Evolutionary conservation across 2,888 invertebrate genomes (phyloP).

Genomic region (Diaperis boleti): DNA sequence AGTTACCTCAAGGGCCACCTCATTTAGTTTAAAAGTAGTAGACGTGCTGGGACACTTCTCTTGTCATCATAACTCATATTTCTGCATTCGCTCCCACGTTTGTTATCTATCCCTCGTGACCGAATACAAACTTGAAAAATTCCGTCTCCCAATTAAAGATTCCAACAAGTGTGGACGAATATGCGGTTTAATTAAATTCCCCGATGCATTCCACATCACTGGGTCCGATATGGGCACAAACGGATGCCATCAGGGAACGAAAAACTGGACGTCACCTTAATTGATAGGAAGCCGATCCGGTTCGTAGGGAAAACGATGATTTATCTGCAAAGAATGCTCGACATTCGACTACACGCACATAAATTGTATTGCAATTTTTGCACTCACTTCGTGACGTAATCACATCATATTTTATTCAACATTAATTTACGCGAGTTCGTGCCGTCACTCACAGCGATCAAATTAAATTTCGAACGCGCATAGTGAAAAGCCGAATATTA

Average conservation of each 20-base stretch:
- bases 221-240: not conserved
- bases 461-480: not conserved
- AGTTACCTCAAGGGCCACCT: no score
- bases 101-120: no score
- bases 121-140: constrained; percentile 4
- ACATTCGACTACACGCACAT: no score
- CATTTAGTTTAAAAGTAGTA: no score
- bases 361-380: no score
- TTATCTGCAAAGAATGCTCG: no score
- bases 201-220: constrained; percentile 6
- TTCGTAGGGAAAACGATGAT: no score
- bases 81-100: no score
- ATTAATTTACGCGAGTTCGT: constrained; percentile 1
- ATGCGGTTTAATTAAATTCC: constrained; percentile 30
- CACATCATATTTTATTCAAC: constrained; percentile 21
- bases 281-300: constrained; percentile 11
- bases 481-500: no score
- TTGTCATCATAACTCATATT: no score
- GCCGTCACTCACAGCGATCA: not conserved
- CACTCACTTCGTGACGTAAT: no score
- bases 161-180: constrained; percentile 26
- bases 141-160: constrained; percentile 11
- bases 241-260: not conserved
- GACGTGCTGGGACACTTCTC: no score
- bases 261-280: not conserved